Percentiles rank a stretch among this genome's conserved stretches.
Evolutionary conservation across 2,797 vertebrate species (phyloP).

Genomic region (Trachops cirrhosus): DNA sequence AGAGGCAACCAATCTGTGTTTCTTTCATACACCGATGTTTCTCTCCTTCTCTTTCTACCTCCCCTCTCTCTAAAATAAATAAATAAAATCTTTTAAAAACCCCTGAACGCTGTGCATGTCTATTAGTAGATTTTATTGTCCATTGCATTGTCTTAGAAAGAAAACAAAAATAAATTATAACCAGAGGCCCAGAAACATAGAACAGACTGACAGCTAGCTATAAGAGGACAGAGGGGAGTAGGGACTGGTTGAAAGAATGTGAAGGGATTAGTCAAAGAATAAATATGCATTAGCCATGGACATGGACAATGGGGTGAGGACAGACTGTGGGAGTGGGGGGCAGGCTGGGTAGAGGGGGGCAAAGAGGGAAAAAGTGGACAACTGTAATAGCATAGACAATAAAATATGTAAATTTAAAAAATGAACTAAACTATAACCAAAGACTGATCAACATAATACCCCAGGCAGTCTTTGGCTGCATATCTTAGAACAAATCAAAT

Average conservation of each 20-base stretch:
- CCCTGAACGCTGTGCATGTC: not conserved
- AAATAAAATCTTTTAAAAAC: not conserved
- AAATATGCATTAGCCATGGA: not conserved
- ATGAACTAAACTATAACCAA: not conserved
- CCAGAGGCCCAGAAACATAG: not conserved
- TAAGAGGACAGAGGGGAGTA: not conserved
- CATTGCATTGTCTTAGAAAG: conserved; percentile 15
- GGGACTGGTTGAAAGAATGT: not conserved
- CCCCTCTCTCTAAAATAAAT: not conserved
- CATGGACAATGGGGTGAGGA: not conserved
- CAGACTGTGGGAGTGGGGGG: no score
- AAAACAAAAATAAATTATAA: conserved; percentile 27
- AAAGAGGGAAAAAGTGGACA: not conserved
- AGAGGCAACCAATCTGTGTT: not conserved
- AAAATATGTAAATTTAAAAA: not conserved
- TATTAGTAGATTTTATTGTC: not conserved
- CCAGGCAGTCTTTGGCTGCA: not conserved
- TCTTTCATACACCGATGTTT: not conserved
- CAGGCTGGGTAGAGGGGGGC: not conserved
- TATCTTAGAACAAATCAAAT: conserved; percentile 3
- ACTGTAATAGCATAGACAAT: not conserved
- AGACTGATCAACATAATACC: not conserved
- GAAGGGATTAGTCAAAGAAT: not conserved
- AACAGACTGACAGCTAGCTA: not conserved
- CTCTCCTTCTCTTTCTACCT: not conserved